These are phyloP conservation scores for Tauraco erythrolophus DNA, from an alignment of 2,113 vertebrate species.

Conservation along the genomic window DNA sequence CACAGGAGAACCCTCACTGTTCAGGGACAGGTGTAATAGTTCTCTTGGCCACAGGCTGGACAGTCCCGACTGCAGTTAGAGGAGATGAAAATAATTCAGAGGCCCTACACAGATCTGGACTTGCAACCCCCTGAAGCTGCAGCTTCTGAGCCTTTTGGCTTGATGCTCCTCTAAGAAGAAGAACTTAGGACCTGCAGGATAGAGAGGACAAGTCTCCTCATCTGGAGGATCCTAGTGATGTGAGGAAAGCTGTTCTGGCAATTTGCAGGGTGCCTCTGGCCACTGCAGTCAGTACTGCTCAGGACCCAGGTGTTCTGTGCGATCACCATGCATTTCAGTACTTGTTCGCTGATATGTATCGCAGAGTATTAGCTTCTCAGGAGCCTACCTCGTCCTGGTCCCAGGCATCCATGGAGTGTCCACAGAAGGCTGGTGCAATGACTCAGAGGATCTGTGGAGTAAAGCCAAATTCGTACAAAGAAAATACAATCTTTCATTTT, in stretches of 20 bases:
- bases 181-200: neutral
- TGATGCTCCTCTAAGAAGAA: neutral
- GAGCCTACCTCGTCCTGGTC: accelerated
- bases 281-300: neutral
- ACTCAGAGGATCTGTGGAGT: neutral
- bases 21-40: neutral
- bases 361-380: neutral
- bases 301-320: neutral
- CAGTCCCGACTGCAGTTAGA: neutral
- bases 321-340: neutral
- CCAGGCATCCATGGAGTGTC: neutral
- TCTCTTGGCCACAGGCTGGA: neutral
- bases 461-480: neutral
- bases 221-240: neutral
- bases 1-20: neutral
- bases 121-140: neutral
- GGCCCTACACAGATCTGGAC: neutral
- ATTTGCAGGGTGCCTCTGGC: neutral
- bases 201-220: neutral
- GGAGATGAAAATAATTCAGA: neutral
- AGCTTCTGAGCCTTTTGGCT: neutral
- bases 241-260: neutral
- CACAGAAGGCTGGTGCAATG: neutral
- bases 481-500: neutral
- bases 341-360: neutral